These are phyloP conservation scores for Tarsius wallacei DNA, from an alignment of 2,797 vertebrate species.

Conservation along the genomic window DNA sequence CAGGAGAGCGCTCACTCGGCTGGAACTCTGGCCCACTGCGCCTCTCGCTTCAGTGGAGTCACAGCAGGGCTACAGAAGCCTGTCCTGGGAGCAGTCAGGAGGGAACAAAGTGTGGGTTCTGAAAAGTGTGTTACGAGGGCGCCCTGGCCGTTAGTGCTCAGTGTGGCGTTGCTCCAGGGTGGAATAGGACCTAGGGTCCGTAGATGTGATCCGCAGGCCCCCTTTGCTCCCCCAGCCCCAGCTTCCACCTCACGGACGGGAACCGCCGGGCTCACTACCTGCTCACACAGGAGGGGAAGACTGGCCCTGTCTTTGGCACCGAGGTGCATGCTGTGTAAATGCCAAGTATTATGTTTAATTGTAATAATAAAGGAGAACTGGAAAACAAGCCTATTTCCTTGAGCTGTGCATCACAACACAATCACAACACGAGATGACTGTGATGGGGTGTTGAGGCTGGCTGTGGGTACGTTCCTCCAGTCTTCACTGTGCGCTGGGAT, in stretches of 20 bases:
- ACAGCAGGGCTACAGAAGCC: neutral
- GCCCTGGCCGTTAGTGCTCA: neutral
- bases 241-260: neutral
- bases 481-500: neutral
- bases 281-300: neutral
- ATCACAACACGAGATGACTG: accelerated
- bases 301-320: neutral
- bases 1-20: neutral
- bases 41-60: neutral
- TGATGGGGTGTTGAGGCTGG: neutral
- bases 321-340: neutral
- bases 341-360: neutral
- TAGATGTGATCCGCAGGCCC: neutral
- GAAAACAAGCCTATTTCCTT: neutral
- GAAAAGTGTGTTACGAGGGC: too few relatives aligned
- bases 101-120: too few relatives aligned
- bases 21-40: accelerated
- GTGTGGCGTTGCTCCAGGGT: neutral
- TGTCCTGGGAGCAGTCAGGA: accelerated
- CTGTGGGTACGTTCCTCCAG: accelerated
- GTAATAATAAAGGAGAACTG: constrained; percentile 67
- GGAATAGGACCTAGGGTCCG: accelerated
- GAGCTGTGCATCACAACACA: too few relatives aligned
- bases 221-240: neutral
- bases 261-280: neutral